Evolutionary conservation across 2,888 invertebrate species (phyloP), one percentile per base, ranked within the genome.

Genomic region (Apodemia duryi): DNA sequence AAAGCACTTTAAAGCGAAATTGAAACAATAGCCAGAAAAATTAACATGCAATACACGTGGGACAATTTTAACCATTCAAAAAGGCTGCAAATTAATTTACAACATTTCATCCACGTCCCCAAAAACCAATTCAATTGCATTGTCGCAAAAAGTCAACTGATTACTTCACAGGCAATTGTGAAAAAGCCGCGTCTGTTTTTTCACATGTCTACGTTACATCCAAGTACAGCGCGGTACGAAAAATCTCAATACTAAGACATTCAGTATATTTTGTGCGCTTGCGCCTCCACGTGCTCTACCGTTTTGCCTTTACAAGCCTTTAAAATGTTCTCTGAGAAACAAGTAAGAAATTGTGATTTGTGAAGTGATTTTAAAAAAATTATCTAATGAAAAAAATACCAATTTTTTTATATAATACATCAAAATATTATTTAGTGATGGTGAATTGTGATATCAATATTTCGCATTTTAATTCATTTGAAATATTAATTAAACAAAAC

Each of bases 201-300:
- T 83, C 78, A 72, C 77, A 84, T 73, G 75, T 80, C 90, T 86
- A 57, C 68, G 71, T 67, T n/a, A 79, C 79, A 81, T 79, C 81
- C 80, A 73, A 75, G 69, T 68, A 65, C 71, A 67, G 70, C 79
- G 79, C 79, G 80, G 80, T 82, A 82, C 82, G 84, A 86, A 86
- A 87, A 87, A 60, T 60, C 60, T 60, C 60, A 86, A 91, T 88
- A 90, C 86, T 88, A 84, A 80, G 78, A 79, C 77, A 77, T 77
- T 86, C 91, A 89, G 89, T 89, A 74, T 80, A 85, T 82, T 84
- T 82, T 78, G 83, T 84, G 88, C 87, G 84, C 81, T 82, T 80
- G 86, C 71, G 82, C 77, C 79, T 82, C 76, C 79, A 81, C 82
- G 89, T 87, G 85, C 86, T 84, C 84, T 86, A 86, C 83, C 65